Conservation (phyloP, 2,797 vertebrate species). For the Ptychobarbus kaznakovi region DNA sequence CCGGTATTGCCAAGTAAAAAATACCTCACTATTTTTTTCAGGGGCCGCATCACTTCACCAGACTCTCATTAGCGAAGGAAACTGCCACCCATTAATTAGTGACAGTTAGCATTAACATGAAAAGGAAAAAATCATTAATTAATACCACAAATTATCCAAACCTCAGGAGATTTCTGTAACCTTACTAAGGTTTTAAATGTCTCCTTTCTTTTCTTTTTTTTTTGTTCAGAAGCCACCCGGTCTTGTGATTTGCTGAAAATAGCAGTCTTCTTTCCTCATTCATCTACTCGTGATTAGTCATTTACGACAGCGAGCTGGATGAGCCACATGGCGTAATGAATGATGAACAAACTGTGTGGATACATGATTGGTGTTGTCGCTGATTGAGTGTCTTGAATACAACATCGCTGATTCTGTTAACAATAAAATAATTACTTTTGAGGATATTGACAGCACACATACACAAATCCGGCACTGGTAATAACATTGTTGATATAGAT, state of each 20-base stretch:
- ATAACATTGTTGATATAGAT: background rate
- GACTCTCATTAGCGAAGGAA: conserved; percentile 57
- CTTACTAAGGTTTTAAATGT: conserved; percentile 54
- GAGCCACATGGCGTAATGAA: conserved; percentile 46
- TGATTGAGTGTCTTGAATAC: conserved; percentile 43
- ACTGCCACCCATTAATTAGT: conserved; percentile 61
- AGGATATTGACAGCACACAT: conserved; percentile 35
- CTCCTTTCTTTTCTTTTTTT: conserved; percentile 39
- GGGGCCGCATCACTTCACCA: conserved; percentile 48
- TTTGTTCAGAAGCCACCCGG: conserved; percentile 37
- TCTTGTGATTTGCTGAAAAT: conserved; percentile 32
- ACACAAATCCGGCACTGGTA: background rate
- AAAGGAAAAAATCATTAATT: conserved; percentile 59
- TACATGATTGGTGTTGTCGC: conserved; percentile 48
- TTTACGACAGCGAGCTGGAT: conserved; percentile 39
- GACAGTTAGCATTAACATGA: conserved; percentile 61
- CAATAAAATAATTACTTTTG: conserved; percentile 53
- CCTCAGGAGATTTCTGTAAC: conserved; percentile 52
- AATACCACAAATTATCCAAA: conserved; percentile 57
- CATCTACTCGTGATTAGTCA: conserved; percentile 44
- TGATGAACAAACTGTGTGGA: conserved; percentile 48
- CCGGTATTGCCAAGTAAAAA: conserved; percentile 37
- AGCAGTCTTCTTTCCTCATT: conserved; percentile 37
- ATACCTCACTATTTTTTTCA: conserved; percentile 44
- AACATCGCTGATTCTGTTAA: conserved; percentile 30